Evolutionary conservation across 1,140 invertebrate species (phyloP).

Genomic region (Galleria mellonella): DNA sequence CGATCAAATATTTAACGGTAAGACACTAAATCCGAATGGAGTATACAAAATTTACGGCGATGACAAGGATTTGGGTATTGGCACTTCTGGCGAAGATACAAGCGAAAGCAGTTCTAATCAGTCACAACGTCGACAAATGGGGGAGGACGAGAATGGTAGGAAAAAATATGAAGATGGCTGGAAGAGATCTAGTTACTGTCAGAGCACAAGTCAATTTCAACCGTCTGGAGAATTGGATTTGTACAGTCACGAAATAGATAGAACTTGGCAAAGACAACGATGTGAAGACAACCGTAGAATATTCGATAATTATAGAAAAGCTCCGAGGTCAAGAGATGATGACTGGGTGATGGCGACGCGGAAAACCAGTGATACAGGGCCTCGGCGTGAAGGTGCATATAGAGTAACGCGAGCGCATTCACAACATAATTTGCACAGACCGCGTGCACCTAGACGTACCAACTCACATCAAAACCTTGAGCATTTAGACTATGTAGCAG

Average conservation of each 20-base stretch:
- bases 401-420: conserved; percentile 72
- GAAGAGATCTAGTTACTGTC: conserved; percentile 78
- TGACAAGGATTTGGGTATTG: conserved; percentile 90
- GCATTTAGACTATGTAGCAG: conserved; percentile 75
- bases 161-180: conserved; percentile 80
- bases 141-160: conserved; percentile 74
- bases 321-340: conserved; percentile 33
- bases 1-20: conserved; percentile 74
- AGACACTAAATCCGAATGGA: conserved; percentile 72
- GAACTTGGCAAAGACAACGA: conserved; percentile 69
- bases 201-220: conserved; percentile 77
- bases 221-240: conserved; percentile 75
- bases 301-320: conserved; percentile 56
- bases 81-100: conserved; percentile 88
- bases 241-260: conserved; percentile 72
- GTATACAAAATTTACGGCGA: conserved; percentile 77
- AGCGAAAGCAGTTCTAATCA: conserved; percentile 84
- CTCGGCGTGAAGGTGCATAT: conserved; percentile 41
- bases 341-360: conserved; percentile 42
- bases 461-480: conserved; percentile 75
- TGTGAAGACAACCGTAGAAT: conserved; percentile 55
- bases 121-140: conserved; percentile 77
- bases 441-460: conserved; percentile 54
- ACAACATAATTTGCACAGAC: conserved; percentile 64
- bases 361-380: conserved; percentile 48